A percentile compares a stretch with the other conserved stretches of the same genome.
Conservation (phyloP, 2,113 vertebrate species). For the Menura novaehollandiae region DNA sequence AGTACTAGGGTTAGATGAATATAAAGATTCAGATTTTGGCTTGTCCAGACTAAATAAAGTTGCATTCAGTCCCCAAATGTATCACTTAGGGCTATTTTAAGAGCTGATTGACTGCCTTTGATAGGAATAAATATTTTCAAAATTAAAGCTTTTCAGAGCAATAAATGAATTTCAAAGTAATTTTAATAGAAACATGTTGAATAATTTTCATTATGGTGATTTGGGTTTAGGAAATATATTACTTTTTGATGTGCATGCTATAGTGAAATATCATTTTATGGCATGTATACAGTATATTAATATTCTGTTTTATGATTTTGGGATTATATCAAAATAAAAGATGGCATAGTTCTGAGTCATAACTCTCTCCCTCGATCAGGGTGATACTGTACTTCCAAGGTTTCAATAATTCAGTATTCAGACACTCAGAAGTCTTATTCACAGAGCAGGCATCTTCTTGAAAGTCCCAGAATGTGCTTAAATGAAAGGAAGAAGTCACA, state of each 20-base stretch:
- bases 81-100: neutral
- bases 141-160: neutral
- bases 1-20: neutral
- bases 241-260: neutral
- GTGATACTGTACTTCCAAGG: neutral
- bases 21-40: neutral
- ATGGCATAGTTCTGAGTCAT: neutral
- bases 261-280: neutral
- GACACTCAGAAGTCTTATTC: neutral
- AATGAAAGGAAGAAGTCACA: neutral
- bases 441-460: neutral
- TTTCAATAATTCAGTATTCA: slow-evolving; percentile 23
- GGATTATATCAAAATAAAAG: neutral
- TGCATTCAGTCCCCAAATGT: neutral
- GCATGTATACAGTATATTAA: neutral
- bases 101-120: neutral
- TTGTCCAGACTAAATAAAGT: neutral
- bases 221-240: neutral
- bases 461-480: neutral
- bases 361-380: neutral
- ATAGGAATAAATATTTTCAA: neutral
- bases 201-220: neutral
- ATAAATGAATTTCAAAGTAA: neutral
- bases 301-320: slow-evolving; percentile 10
- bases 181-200: neutral